Conservation (phyloP, 2,113 vertebrate species). For the Strigops habroptila region DNA sequence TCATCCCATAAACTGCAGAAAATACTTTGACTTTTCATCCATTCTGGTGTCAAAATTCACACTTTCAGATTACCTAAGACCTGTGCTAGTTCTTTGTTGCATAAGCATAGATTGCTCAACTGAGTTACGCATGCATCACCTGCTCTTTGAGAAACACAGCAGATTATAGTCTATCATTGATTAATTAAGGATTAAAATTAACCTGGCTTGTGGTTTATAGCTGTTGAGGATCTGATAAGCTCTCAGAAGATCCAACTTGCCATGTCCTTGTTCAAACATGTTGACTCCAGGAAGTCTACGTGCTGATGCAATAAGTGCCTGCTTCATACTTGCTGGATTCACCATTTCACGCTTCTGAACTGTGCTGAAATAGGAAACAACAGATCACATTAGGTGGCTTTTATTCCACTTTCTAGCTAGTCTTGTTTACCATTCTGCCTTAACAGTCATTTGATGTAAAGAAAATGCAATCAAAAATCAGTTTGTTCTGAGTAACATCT, state of each 20-base stretch:
- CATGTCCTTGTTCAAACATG: constrained; percentile 99
- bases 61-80: background rate
- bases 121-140: background rate
- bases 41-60: background rate
- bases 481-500: background rate
- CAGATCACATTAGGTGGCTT: background rate
- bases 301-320: constrained; percentile 94
- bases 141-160: background rate
- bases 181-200: background rate
- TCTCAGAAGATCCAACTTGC: constrained; percentile 93
- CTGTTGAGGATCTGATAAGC: constrained; percentile 98
- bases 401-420: background rate
- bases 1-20: background rate
- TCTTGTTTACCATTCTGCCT: background rate
- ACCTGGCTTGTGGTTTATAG: constrained; percentile 98
- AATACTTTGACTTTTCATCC: background rate
- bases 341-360: constrained; percentile 92
- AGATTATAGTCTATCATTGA: background rate
- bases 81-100: background rate
- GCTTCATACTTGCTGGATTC: constrained; percentile 98
- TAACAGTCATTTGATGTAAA: background rate
- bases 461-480: background rate
- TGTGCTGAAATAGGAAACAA: constrained; percentile 75
- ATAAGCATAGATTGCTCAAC: background rate
- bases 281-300: constrained; percentile 96